Evolutionary conservation across 2,113 vertebrate species (phyloP).

Genomic region (Microcebus ravelobensis): DNA sequence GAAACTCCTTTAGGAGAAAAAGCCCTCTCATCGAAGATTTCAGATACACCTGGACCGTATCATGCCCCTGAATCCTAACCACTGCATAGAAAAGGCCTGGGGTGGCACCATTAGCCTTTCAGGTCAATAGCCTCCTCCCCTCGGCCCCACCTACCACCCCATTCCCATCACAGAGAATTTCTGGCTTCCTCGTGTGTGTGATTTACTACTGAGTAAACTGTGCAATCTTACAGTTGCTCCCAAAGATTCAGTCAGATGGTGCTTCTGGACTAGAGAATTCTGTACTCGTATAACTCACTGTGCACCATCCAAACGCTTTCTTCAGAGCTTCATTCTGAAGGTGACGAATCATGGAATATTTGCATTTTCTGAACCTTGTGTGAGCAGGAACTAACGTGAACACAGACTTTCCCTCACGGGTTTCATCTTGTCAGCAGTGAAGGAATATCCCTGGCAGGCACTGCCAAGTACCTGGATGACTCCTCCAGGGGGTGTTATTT

Average conservation of each 20-base stretch:
- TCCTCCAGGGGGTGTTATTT: too few species aligned
- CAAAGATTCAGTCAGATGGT: slow-evolving; percentile 70
- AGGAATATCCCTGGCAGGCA: too few species aligned
- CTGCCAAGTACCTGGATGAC: too few species aligned
- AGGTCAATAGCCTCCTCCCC: not conserved
- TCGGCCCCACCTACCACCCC: not conserved
- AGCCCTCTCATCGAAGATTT: too few species aligned
- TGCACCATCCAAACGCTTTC: not conserved
- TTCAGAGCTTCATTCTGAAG: slow-evolving; percentile 48
- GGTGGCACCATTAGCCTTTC: too few species aligned
- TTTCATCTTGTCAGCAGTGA: too few species aligned
- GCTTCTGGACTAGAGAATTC: not conserved
- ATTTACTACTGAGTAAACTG: slow-evolving; percentile 76
- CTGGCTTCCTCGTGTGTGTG: slow-evolving; percentile 72
- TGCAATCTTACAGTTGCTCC: slow-evolving; percentile 69
- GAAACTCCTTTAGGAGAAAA: too few species aligned
- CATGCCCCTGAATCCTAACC: too few species aligned
- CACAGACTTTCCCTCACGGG: too few species aligned
- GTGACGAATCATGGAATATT: slow-evolving; percentile 16
- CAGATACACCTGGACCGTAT: too few species aligned
- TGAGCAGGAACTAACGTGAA: too few species aligned
- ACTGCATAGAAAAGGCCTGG: too few species aligned
- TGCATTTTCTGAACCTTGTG: not conserved
- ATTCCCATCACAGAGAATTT: slow-evolving; percentile 28
- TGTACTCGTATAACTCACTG: not conserved